A percentile compares a stretch with the other conserved stretches of the same genome.
These are phyloP conservation scores for Sebastes vulpes DNA, from an alignment of 2,797 vertebrate species.

Conservation along the genomic window DNA sequence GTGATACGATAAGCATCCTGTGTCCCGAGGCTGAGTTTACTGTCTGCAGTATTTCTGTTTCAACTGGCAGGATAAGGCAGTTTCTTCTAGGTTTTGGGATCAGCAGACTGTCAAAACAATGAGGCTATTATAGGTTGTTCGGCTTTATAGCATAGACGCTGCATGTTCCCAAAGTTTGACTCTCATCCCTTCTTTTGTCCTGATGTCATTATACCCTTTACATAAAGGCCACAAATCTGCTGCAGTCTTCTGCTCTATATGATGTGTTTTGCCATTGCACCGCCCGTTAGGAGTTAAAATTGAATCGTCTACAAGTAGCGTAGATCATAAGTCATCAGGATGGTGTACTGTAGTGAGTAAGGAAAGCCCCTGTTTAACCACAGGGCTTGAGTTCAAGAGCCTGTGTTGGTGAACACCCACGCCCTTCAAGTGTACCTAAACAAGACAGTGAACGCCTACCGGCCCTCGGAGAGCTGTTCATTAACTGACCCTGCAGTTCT, in stretches of 20 bases:
- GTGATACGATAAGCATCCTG: neutral
- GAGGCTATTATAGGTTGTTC: neutral
- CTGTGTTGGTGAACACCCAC: constrained; percentile 48
- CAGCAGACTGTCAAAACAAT: neutral
- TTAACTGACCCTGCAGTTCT: constrained; percentile 42
- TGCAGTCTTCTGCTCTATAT: neutral
- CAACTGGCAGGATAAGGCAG: neutral
- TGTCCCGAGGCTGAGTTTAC: neutral
- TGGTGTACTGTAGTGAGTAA: constrained; percentile 17
- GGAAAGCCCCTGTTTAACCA: constrained; percentile 56
- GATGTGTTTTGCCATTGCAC: neutral
- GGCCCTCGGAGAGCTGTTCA: constrained; percentile 53
- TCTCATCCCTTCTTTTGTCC: neutral
- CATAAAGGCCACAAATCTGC: constrained; percentile 2
- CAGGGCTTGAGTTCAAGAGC: constrained; percentile 23
- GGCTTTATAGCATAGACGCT: neutral
- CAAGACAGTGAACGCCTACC: constrained; percentile 33
- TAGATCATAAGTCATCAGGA: constrained; percentile 21
- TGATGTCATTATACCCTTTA: constrained; percentile 5
- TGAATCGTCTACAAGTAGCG: constrained; percentile 10
- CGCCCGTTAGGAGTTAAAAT: neutral
- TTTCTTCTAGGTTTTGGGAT: neutral
- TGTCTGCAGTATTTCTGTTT: neutral
- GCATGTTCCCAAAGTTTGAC: neutral
- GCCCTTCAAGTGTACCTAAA: constrained; percentile 39